A percentile compares a stretch with the other conserved stretches of the same genome.
These are phyloP conservation scores for Chaenodraco wilsoni DNA, from an alignment of 2,797 vertebrate species.

Conservation along the genomic window DNA sequence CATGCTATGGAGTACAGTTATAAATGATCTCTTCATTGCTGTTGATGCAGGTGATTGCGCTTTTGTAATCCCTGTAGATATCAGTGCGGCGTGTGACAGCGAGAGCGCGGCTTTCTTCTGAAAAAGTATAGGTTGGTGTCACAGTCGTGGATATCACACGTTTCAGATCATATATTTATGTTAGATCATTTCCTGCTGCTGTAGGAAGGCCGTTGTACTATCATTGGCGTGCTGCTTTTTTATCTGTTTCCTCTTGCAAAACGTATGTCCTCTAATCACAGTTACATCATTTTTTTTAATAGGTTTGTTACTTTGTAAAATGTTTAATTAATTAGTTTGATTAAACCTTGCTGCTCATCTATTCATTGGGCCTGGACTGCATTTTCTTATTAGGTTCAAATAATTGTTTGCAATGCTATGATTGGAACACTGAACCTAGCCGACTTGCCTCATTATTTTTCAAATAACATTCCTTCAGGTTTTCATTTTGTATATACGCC, in stretches of 20 bases:
- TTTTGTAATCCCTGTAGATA: constrained; percentile 55
- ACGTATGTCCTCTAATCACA: constrained; percentile 2
- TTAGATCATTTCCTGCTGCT: constrained; percentile 59
- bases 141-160: constrained; percentile 45
- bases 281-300: not conserved
- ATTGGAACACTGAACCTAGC: constrained; percentile 23
- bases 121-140: constrained; percentile 56
- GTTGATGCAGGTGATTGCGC: constrained; percentile 58
- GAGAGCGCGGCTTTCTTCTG: constrained; percentile 22
- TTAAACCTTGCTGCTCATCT: constrained; percentile 6
- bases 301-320: constrained; percentile 1
- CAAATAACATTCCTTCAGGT: constrained; percentile 13
- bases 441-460: constrained; percentile 28
- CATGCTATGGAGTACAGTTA: constrained; percentile 30
- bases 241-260: constrained; percentile 20
- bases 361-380: not conserved
- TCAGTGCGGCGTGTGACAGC: constrained; percentile 40
- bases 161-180: constrained; percentile 58
- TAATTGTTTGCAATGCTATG: constrained; percentile 17
- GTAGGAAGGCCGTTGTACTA: constrained; percentile 15
- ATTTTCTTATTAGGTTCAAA: constrained; percentile 29
- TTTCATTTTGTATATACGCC: not conserved
- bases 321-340: not conserved
- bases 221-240: constrained; percentile 8
- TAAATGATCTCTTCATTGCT: constrained; percentile 57